Base-by-base conservation (phyloP, 2,888 invertebrate species). In the Alitta virens region DNA sequence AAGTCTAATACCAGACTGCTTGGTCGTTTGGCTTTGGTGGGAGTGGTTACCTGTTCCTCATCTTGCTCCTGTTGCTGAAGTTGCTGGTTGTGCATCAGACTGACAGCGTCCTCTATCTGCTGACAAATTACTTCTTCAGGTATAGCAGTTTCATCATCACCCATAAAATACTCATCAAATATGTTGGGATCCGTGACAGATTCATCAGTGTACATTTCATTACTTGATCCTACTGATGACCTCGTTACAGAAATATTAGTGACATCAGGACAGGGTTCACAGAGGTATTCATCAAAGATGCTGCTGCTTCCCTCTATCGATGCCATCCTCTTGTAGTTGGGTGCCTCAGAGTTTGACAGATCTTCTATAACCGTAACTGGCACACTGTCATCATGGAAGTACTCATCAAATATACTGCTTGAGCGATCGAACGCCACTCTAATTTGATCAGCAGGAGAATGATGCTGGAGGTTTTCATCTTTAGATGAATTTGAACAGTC, bases 131-230 rank as follows among this genome's bases (percentile, higher is more conserved):
- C 33, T 12, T 7, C 33, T 12, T 33, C 7, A 33, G 33, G 33
- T 12, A 33, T 7, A 33, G 33, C 5, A 12, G 71, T 68, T 65
- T 73, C 71, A 9, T 71, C 67, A 16, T 65, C 70, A 18, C 71
- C 73, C 16, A 71, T 70, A 69, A 75, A 78, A 56, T 78, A 78
- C 65, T 78, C 76, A 65, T 78, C 74, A 67, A 77, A 78, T 69
- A 78, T 74, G 24, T 50, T 56, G 2, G 23, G n/a, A 24, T n/a
- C 33, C 33, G 5, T 33, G 33, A 33, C 12, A 33, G 33, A 12
- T n/a, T n/a, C 33, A 33, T 33, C 5, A 5, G 5, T 12, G 33
- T 33, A 33, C 12, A 33, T 33, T 33, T 33, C 7, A 33, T 33
- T 33, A 33, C 7, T 5, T 12, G 7, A 33, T 7, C 33, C 33